Conservation (phyloP, 2,797 vertebrate genomes). For the Phoeniculus purpureus region DNA sequence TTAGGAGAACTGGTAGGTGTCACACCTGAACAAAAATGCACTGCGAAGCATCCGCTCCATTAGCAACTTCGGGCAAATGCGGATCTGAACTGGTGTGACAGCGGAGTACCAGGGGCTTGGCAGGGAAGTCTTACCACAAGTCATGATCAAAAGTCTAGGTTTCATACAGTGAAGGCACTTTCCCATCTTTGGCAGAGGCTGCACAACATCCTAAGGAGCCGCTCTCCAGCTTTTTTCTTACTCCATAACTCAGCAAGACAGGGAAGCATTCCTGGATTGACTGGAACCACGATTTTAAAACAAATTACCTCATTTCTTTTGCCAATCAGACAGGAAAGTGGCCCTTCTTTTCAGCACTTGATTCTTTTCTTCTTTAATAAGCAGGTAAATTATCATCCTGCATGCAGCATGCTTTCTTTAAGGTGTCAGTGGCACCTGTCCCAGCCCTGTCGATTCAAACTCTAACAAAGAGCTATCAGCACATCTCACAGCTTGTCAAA, state of each 20-base stretch:
- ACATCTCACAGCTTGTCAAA: slow-evolving; percentile 1
- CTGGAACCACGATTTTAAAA: neutral
- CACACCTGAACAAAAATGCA: neutral
- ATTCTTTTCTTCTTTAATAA: neutral
- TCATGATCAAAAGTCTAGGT: neutral
- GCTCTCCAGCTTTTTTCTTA: neutral
- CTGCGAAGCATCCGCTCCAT: neutral
- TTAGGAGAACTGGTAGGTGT: neutral
- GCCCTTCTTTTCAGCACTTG: neutral
- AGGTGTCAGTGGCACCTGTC: neutral
- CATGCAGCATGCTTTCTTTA: neutral
- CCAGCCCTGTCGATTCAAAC: neutral
- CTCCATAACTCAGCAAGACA: neutral
- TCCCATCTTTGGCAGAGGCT: neutral
- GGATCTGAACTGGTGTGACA: neutral
- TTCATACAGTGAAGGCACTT: neutral
- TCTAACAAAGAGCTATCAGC: neutral
- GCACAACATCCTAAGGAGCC: neutral
- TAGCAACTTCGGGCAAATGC: neutral
- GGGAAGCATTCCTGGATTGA: neutral
- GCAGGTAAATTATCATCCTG: neutral
- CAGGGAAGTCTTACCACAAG: neutral
- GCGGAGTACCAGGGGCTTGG: neutral
- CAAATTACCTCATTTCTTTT: neutral
- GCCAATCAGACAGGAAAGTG: neutral